These are phyloP conservation scores for Leptatherina wallacei DNA, from an alignment of 2,797 vertebrate species.

Conservation along the genomic window DNA sequence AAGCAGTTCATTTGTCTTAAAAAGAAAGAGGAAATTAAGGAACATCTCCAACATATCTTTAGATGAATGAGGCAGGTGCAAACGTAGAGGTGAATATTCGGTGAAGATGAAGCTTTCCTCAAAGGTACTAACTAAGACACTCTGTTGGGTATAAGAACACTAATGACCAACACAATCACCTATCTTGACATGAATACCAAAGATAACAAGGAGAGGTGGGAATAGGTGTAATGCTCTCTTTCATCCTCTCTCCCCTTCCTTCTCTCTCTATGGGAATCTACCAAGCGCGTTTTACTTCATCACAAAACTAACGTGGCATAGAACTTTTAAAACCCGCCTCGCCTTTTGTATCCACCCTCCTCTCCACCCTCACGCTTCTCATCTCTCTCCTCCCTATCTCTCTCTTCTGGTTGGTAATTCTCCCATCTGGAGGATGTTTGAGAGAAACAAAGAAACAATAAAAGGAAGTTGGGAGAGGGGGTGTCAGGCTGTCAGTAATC, in stretches of 20 bases:
- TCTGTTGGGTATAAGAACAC: constrained; percentile 78
- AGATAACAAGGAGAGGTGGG: constrained; percentile 85
- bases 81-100: constrained; percentile 77
- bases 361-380: constrained; percentile 11
- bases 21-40: constrained; percentile 66
- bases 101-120: constrained; percentile 74
- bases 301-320: constrained; percentile 82
- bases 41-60: constrained; percentile 64
- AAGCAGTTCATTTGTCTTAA: constrained; percentile 74
- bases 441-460: constrained; percentile 95
- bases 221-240: constrained; percentile 75
- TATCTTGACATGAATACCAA: constrained; percentile 82
- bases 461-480: constrained; percentile 96
- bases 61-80: constrained; percentile 74
- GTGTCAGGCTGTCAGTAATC: constrained; percentile 99
- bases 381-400: constrained; percentile 48
- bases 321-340: constrained; percentile 82
- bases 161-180: constrained; percentile 86
- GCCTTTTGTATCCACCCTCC: constrained; percentile 63
- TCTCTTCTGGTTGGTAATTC: constrained; percentile 82
- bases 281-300: constrained; percentile 79
- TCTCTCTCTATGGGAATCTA: constrained; percentile 72
- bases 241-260: constrained; percentile 59
- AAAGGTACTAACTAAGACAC: constrained; percentile 80
- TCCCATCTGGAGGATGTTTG: constrained; percentile 87